These are phyloP conservation scores for Myotis daubentonii DNA, from an alignment of 2,797 vertebrate species.

Conservation along the genomic window DNA sequence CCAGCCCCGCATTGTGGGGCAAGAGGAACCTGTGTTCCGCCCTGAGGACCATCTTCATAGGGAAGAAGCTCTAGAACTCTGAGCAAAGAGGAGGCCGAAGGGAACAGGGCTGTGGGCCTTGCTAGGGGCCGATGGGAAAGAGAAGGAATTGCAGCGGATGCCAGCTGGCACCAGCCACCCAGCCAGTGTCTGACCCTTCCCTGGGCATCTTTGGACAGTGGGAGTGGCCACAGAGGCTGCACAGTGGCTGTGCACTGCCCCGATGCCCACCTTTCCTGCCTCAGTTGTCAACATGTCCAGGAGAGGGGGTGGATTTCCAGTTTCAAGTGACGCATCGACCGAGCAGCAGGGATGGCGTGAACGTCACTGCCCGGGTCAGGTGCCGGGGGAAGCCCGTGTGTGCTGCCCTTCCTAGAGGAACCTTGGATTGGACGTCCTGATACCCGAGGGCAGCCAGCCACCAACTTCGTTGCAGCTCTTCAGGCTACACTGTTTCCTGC, in stretches of 20 bases:
- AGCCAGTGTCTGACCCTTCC: neutral
- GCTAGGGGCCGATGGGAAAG: neutral
- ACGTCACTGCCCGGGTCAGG: conserved; percentile 79
- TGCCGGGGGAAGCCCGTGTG: conserved; percentile 79
- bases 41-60: neutral
- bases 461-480: conserved; percentile 79
- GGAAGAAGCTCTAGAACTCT: neutral
- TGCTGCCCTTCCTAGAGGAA: conserved; percentile 75
- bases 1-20: neutral
- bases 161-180: too few relatives aligned
- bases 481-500: conserved; percentile 51
- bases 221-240: neutral
- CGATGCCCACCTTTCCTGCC: conserved; percentile 42
- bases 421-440: conserved; percentile 70
- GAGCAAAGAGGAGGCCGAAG: neutral
- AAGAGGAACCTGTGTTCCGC: neutral
- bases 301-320: conserved; percentile 78
- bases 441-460: conserved; percentile 73
- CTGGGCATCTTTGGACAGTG: neutral
- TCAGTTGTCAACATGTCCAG: neutral
- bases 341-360: conserved; percentile 81
- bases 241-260: neutral
- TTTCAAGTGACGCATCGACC: conserved; percentile 75
- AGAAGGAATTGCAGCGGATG: neutral
- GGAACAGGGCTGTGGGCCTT: neutral